These are phyloP conservation scores for Salvelinus namaycush DNA, from an alignment of 2,113 vertebrate genomes.

Conservation along the genomic window DNA sequence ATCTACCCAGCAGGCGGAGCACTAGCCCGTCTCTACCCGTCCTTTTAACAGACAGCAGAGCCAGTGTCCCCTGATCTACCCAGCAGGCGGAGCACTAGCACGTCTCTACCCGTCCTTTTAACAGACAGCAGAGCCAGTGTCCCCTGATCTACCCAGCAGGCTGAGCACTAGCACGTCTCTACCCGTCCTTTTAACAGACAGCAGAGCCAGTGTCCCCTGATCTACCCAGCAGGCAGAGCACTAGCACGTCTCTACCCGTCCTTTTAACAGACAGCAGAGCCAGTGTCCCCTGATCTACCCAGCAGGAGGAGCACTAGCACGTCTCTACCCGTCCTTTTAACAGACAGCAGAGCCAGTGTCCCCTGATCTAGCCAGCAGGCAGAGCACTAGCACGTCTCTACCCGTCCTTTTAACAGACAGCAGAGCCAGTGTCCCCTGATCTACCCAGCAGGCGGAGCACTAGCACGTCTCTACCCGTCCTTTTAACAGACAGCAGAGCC, in stretches of 20 bases:
- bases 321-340: conserved; percentile 28
- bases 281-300: conserved; percentile 84
- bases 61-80: conserved; percentile 82
- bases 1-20: conserved; percentile 75
- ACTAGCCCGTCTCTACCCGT: conserved; percentile 18
- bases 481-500: conserved; percentile 75
- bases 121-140: conserved; percentile 85
- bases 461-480: conserved; percentile 59
- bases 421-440: conserved; percentile 88
- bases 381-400: conserved; percentile 65
- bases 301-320: conserved; percentile 73
- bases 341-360: conserved; percentile 86
- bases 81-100: conserved; percentile 72
- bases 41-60: conserved; percentile 73
- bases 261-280: conserved; percentile 73
- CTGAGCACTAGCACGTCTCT: conserved; percentile 48
- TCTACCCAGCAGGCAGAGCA: conserved; percentile 73
- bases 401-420: conserved; percentile 37
- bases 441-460: conserved; percentile 72
- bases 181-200: conserved; percentile 38
- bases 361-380: conserved; percentile 78
- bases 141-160: conserved; percentile 78
- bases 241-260: conserved; percentile 35
- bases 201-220: conserved; percentile 88
- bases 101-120: conserved; percentile 5